Evolutionary conservation across 2,888 invertebrate species (phyloP), one percentile per base, ranked within the genome.

Genomic region (Chironomus riparius): DNA sequence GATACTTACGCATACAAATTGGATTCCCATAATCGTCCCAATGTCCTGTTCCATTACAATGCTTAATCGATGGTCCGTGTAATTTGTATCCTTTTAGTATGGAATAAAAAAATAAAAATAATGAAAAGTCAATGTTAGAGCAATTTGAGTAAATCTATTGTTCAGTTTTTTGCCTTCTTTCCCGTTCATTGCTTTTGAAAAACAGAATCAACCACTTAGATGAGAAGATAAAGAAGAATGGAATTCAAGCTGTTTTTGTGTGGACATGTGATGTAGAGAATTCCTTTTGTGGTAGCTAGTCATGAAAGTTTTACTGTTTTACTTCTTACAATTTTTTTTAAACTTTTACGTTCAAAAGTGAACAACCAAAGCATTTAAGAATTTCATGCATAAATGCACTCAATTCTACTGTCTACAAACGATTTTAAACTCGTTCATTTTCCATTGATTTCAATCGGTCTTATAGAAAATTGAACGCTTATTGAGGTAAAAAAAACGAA

Each of bases 11-110:
- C 78, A 86, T 78, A 80, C 89, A 89, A 77, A 80, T 80, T 68
- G 86, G 85, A 68, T 85, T 85, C 61, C 83, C 82, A 38, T 82
- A 81, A 78, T 87, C 87, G 82, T 85, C 85, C 85, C 87, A 86
- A 68, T 84, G 85, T 62, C 86, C 87, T 3, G 83, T 81, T 15
- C 82, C 80, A 76, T 84, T 85, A 78, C 90, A 90, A 77, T 82
- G 83, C 73, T 86, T 83, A 28, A 84, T 81, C 24, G 85, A 81
- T 10, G 86, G 83, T 38, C 89, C 89, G 70, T 85, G 82, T 22
- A 89, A 80, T 79, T 83, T 85, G 79, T 84, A 89, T 6, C 88
- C 89, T 72, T 72, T 72, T 61, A 79, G 78, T 83, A 82, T 79
- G 87, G 87, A 79, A 83, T 82, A 24, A 10, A 28, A 71, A 38